Conservation (phyloP, 2,888 invertebrate genomes). For the Eupithecia dodoneata region DNA sequence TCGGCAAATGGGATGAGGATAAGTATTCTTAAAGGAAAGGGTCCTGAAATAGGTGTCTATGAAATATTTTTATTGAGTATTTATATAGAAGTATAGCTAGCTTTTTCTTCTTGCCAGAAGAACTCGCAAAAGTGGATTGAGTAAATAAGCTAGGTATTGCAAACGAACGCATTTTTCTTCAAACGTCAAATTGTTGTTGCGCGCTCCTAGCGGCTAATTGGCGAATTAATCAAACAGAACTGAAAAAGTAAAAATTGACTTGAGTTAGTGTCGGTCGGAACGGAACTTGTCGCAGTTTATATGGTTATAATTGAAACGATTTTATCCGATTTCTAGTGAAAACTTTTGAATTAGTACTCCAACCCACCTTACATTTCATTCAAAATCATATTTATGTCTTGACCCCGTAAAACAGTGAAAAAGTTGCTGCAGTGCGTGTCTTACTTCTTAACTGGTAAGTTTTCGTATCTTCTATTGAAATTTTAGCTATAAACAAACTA, state of each 20-base stretch:
- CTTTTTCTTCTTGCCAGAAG: too few relatives aligned
- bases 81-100: too few relatives aligned
- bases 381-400: background rate
- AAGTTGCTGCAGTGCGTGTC: constrained; percentile 6
- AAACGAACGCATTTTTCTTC: background rate
- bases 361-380: background rate
- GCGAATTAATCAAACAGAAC: background rate
- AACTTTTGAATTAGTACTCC: background rate
- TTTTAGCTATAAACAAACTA: background rate
- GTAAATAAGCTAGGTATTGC: too few relatives aligned
- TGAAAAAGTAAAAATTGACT: background rate
- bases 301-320: background rate
- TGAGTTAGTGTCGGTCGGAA: background rate
- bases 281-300: background rate
- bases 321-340: background rate
- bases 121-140: too few relatives aligned
- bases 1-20: too few relatives aligned
- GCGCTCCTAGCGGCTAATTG: background rate
- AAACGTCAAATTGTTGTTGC: background rate
- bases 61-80: too few relatives aligned
- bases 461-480: too few relatives aligned
- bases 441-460: constrained; percentile 7
- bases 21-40: too few relatives aligned
- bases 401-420: background rate
- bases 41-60: too few relatives aligned